phyloP scores from a whole-genome alignment of 1,140 invertebrate genomes.

The Platyscapa corneri region DNA sequence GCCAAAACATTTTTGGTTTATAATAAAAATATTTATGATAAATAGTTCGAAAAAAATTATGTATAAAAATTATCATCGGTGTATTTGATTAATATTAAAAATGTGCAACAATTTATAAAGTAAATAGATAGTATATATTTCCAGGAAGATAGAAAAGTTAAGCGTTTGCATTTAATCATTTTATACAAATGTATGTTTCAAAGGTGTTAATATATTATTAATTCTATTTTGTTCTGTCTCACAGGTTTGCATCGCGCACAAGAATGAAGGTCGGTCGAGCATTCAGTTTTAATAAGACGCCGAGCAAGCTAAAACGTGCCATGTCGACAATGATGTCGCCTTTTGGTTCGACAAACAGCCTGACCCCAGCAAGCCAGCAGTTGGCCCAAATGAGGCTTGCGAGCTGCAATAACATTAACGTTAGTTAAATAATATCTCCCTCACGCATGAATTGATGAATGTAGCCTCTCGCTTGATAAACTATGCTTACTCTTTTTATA shows the following conservation, averaged over 20 bases:
- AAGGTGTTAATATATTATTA: neutral
- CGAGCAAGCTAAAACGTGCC: conserved; percentile 92
- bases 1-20: too few species aligned
- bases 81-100: too few species aligned
- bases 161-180: conserved; percentile 50
- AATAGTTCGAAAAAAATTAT: too few species aligned
- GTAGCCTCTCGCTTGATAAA: conserved; percentile 3
- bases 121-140: neutral
- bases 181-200: conserved; percentile 3
- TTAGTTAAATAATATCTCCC: conserved; percentile 74
- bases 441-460: conserved; percentile 28
- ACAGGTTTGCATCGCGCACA: conserved; percentile 86
- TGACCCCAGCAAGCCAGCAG: conserved; percentile 82
- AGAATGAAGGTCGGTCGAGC: conserved; percentile 92
- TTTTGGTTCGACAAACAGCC: conserved; percentile 85
- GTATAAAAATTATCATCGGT: too few species aligned
- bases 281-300: conserved; percentile 95
- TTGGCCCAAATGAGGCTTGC: conserved; percentile 87
- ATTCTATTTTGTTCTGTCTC: conserved; percentile 21
- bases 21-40: too few species aligned
- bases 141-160: conserved; percentile 58
- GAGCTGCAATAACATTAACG: conserved; percentile 89
- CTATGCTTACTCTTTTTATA: conserved; percentile 9
- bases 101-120: too few species aligned
- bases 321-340: conserved; percentile 96